Conservation (phyloP, 2,888 invertebrate genomes). For the Cepaea hortensis region DNA sequence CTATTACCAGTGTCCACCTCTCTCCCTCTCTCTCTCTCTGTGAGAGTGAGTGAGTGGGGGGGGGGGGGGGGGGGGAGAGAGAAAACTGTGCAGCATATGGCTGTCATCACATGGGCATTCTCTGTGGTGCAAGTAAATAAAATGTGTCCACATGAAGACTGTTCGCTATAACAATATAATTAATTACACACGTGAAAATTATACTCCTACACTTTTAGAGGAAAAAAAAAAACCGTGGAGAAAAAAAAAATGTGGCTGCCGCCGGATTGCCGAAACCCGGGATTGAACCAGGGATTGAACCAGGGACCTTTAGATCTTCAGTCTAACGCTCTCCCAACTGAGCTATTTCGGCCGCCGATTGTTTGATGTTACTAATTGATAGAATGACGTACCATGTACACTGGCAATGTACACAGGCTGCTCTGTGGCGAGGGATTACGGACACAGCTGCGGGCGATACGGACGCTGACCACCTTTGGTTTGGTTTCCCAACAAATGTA, state of each 20-base stretch:
- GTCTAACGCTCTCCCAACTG: constrained; percentile 29
- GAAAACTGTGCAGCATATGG: no score
- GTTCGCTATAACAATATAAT: not conserved
- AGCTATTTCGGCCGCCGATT: constrained; percentile 16
- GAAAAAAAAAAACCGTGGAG: not conserved
- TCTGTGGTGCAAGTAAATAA: no score
- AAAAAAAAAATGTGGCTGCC: not conserved
- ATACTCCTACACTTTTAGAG: not conserved
- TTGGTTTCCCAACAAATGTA: no score
- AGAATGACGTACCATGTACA: not conserved
- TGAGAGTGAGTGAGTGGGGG: no score
- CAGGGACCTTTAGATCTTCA: constrained; percentile 37
- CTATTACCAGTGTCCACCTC: no score
- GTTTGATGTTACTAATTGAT: not conserved
- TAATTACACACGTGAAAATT: not conserved
- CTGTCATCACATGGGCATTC: no score
- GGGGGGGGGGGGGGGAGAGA: no score
- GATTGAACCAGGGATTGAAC: constrained; percentile 34
- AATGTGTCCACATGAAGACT: not conserved
- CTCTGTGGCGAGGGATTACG: no score
- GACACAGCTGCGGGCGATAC: no score
- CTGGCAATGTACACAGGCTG: no score
- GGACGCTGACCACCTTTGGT: no score
- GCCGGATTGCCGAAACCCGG: constrained; percentile 30
- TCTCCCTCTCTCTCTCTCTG: no score